Conservation (phyloP, 2,113 vertebrate genomes). For the Crotalus horridus region DNA sequence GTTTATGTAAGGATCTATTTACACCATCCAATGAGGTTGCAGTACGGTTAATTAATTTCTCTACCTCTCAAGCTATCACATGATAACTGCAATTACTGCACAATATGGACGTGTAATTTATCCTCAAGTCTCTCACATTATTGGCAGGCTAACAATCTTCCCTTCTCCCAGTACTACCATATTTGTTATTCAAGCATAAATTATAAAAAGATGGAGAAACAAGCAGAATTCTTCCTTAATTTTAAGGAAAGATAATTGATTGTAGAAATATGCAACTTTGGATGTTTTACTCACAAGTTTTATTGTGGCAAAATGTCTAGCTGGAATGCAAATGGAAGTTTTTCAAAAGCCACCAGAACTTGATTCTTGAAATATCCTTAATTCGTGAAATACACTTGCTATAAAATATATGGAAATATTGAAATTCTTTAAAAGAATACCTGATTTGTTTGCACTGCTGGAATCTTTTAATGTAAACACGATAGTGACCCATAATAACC, state of each 20-base stretch:
- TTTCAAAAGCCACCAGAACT: slow-evolving; percentile 51
- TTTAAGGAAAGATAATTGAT: slow-evolving; percentile 74
- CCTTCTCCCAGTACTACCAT: slow-evolving; percentile 88
- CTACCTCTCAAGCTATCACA: background rate
- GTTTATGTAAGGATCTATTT: slow-evolving; percentile 74
- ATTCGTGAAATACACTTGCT: slow-evolving; percentile 67
- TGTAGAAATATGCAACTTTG: slow-evolving; percentile 69
- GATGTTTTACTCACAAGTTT: slow-evolving; percentile 53
- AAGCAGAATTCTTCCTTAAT: slow-evolving; percentile 53
- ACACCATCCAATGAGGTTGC: slow-evolving; percentile 14
- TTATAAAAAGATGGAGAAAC: slow-evolving; percentile 77
- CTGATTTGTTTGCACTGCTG: slow-evolving; percentile 71
- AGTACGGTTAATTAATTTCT: background rate
- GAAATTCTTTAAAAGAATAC: slow-evolving; percentile 59
- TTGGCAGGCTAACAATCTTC: slow-evolving; percentile 78
- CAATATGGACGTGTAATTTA: slow-evolving; percentile 11
- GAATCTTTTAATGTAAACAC: slow-evolving; percentile 78
- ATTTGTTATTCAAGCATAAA: slow-evolving; percentile 93
- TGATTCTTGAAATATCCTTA: slow-evolving; percentile 46
- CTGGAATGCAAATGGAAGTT: slow-evolving; percentile 35
- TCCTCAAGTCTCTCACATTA: slow-evolving; percentile 81
- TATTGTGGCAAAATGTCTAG: slow-evolving; percentile 51
- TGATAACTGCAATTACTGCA: background rate
- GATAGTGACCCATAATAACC: slow-evolving; percentile 64
- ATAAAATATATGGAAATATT: slow-evolving; percentile 57